phyloP scores from a whole-genome alignment of 2,113 vertebrate genomes.

The Telmatochromis sp. region DNA sequence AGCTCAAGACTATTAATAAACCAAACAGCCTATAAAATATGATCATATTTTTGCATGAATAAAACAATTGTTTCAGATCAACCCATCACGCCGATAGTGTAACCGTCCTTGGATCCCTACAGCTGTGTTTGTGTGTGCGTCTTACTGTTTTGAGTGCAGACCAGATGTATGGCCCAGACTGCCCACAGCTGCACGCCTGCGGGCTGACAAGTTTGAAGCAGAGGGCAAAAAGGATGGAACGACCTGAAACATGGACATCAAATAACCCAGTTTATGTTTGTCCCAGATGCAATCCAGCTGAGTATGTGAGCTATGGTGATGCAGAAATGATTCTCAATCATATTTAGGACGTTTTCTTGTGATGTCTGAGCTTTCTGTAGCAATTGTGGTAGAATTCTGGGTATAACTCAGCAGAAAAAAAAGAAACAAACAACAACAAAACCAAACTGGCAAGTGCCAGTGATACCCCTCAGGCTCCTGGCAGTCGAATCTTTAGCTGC shows the following conservation, averaged over 20 bases:
- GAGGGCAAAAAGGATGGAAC: constrained; percentile 83
- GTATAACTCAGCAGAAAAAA: neutral
- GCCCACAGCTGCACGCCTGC: constrained; percentile 92
- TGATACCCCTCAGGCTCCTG: neutral
- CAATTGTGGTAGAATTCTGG: neutral
- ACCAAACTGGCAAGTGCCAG: neutral
- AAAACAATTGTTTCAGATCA: neutral
- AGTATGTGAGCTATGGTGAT: neutral
- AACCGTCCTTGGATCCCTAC: neutral
- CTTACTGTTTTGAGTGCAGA: constrained; percentile 91
- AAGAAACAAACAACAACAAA: neutral
- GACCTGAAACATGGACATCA: constrained; percentile 67
- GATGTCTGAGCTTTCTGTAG: neutral
- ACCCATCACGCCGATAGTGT: neutral
- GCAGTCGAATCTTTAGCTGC: accelerated
- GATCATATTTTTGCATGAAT: neutral
- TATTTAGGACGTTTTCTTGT: neutral
- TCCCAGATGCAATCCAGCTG: neutral
- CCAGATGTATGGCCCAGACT: constrained; percentile 90
- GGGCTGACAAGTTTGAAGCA: constrained; percentile 83
- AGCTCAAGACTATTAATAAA: neutral
- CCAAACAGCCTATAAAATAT: neutral
- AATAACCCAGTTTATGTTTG: neutral
- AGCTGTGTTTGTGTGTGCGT: neutral
- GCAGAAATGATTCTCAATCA: neutral